Conservation (phyloP, 2,888 invertebrate species). For the Dilophus febrilis region DNA sequence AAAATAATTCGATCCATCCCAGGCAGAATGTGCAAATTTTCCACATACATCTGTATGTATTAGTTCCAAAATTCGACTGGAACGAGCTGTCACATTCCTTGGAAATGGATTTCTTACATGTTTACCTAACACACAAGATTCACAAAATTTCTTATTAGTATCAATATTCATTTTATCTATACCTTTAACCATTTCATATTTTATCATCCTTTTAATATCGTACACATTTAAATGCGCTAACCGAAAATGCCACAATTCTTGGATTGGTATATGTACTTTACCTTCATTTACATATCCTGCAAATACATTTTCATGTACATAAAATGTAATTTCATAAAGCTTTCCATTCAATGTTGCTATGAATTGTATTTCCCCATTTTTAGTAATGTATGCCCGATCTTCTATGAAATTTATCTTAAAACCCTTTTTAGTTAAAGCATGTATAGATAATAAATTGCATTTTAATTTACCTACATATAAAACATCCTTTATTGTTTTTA, state of each 20-base stretch:
- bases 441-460: too few species aligned
- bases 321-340: too few species aligned
- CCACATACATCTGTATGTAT: conserved; percentile 3
- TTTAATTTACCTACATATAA: too few species aligned
- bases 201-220: not conserved
- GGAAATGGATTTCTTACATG: conserved; percentile 1
- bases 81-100: not conserved
- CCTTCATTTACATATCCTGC: not conserved
- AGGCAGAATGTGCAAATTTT: not conserved
- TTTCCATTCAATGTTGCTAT: not conserved
- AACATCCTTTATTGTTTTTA: too few species aligned
- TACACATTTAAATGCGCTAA: not conserved
- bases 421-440: too few species aligned
- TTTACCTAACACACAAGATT: conserved; percentile 2
- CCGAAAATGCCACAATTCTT: conserved; percentile 2
- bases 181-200: not conserved
- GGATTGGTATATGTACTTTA: not conserved
- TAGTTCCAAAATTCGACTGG: conserved; percentile 1
- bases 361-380: too few species aligned
- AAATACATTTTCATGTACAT: too few species aligned
- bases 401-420: too few species aligned
- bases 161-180: not conserved
- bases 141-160: conserved; percentile 3
- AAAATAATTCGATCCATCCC: not conserved
- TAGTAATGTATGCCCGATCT: too few species aligned